These are phyloP conservation scores for Mythimna pallens DNA, from an alignment of 2,888 invertebrate species.

Conservation along the genomic window DNA sequence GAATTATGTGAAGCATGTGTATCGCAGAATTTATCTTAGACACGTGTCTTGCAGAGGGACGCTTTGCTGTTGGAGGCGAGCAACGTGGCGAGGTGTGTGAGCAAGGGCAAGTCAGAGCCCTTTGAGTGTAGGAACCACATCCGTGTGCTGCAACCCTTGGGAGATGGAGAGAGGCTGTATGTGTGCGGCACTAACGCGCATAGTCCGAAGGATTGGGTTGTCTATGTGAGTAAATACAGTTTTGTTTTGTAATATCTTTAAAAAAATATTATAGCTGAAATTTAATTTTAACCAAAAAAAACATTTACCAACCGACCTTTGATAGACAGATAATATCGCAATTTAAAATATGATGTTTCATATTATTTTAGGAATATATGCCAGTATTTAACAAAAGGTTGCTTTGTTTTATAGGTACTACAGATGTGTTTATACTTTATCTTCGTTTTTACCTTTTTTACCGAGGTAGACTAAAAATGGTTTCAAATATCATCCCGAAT, in stretches of 20 bases:
- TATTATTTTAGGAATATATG: constrained; percentile 2
- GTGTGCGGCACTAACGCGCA: constrained; percentile 92
- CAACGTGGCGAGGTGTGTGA: constrained; percentile 91
- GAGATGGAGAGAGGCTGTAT: constrained; percentile 91
- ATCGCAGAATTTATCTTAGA: constrained; percentile 22
- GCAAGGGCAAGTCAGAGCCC: constrained; percentile 92
- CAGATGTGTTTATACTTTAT: neutral
- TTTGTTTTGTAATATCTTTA: neutral
- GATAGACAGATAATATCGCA: constrained; percentile 5
- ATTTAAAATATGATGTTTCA: neutral
- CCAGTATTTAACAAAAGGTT: neutral
- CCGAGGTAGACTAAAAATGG: neutral
- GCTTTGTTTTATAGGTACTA: neutral
- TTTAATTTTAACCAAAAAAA: neutral
- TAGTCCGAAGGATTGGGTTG: constrained; percentile 92
- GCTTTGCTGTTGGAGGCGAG: constrained; percentile 90
- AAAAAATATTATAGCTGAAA: neutral
- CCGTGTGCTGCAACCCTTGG: constrained; percentile 92
- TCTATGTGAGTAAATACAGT: constrained; percentile 82
- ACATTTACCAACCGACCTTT: neutral
- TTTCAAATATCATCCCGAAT: constrained; percentile 23
- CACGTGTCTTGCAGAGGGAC: constrained; percentile 83
- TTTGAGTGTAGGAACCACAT: constrained; percentile 92
- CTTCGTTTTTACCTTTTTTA: neutral
- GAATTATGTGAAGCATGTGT: constrained; percentile 34